Base-by-base conservation (phyloP, 2,797 vertebrate genomes). In the Schizopygopsis pylzovi region DNA sequence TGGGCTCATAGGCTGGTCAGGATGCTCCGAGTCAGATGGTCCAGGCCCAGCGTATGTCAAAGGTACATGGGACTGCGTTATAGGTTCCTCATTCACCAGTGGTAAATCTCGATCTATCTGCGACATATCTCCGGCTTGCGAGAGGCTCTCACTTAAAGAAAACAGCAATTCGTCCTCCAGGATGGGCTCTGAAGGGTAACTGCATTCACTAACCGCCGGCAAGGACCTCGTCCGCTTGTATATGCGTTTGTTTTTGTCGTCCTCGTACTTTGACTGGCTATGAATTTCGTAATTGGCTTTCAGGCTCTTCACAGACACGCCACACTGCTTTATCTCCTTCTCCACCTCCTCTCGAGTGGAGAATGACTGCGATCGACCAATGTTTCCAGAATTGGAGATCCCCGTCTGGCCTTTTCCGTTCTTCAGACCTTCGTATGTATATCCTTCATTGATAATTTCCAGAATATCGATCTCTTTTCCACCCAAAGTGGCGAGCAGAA, bases 241-340 rank as follows among this genome's bases (percentile, higher is more conserved):
- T 71, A 96, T 93, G 85, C 91, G 93, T 56, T 91, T 93, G 33
- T 71, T 83, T 84, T 90, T 89, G 81, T 89, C 80, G 41, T 92
- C 70, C 75, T 91, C 87, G 18, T 71, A 86, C 18, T 92, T 90
- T 6, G 85, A 87, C 77, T 91, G 95, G 86, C 89, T 93, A 1
- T 94, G 95, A 81, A 95, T 92, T 93, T 99, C 98, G 20, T 98
- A 99, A 92, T 96, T 96, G 80, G 97, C 97, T 81, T 98, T 97
- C 68, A 99, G 96, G 88, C 95, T 98, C 91, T 95, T 96, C 73
- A 99, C 98, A 0, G 98, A 99, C 79, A 99, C 97, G 0, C 98
- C 98, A 47, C 94, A 98, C 88, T 97, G 97, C 87, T 96, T 94
- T 87, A 99, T 97, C 93, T 99, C 98, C 0, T 94, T 95, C 85